Percentiles rank a stretch among this genome's conserved stretches.
Evolutionary conservation across 2,888 invertebrate genomes (phyloP).

Genomic region (Zaprionus obscuricornis): DNA sequence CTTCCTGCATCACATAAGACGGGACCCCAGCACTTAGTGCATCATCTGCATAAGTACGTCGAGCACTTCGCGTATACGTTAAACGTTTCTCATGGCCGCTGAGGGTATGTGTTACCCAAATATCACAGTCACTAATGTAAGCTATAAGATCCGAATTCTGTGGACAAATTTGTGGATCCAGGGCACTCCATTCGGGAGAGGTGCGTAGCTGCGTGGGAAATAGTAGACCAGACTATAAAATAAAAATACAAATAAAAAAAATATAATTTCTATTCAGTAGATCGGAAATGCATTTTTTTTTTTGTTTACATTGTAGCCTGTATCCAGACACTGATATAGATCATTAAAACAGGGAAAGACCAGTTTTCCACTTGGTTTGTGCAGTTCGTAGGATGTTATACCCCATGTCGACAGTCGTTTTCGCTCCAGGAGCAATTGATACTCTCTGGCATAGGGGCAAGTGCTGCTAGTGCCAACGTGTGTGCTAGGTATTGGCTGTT

Average conservation of each 20-base stretch:
- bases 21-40: constrained; percentile 97
- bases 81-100: constrained; percentile 88
- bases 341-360: constrained; percentile 96
- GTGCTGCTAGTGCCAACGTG: constrained; percentile 75
- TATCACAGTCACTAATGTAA: constrained; percentile 94
- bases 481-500: constrained; percentile 89
- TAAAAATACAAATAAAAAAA: not conserved
- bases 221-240: constrained; percentile 84
- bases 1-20: constrained; percentile 99
- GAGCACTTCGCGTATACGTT: constrained; percentile 88
- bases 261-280: not conserved
- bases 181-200: constrained; percentile 88
- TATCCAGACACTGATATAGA: constrained; percentile 92
- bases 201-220: constrained; percentile 87
- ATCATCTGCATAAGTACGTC: constrained; percentile 89
- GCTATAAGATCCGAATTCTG: constrained; percentile 89
- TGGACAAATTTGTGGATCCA: constrained; percentile 90
- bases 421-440: constrained; percentile 95
- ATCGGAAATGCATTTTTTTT: not conserved
- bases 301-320: constrained; percentile 87
- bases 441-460: constrained; percentile 90
- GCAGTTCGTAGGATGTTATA: constrained; percentile 96
- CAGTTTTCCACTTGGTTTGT: constrained; percentile 91
- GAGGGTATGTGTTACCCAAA: constrained; percentile 90
- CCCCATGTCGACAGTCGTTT: constrained; percentile 96